Evolutionary conservation across 2,888 invertebrate genomes (phyloP).

Genomic region (Tineola bisselliella): DNA sequence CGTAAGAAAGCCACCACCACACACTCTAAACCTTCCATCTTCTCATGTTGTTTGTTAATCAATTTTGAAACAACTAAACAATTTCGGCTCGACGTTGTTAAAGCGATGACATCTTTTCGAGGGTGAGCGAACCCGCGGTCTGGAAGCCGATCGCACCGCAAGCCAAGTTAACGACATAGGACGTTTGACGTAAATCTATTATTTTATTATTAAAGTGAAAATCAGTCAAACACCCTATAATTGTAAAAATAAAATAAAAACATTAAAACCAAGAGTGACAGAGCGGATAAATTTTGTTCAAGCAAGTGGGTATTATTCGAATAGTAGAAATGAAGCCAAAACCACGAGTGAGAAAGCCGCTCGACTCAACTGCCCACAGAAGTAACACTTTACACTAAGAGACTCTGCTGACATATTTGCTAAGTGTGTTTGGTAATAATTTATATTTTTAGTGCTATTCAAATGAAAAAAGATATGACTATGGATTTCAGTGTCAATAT

Average conservation of each 20-base stretch:
- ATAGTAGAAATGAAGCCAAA: slow-evolving; percentile 58
- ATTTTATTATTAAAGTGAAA: background rate
- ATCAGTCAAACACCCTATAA: background rate
- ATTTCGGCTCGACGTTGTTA: slow-evolving; percentile 23
- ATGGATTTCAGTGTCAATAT: too few relatives aligned
- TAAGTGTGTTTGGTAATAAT: too few relatives aligned
- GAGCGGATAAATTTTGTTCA: slow-evolving; percentile 48
- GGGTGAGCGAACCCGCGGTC: slow-evolving; percentile 24
- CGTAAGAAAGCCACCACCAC: slow-evolving; percentile 57
- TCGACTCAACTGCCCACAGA: background rate
- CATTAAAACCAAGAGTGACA: slow-evolving; percentile 54
- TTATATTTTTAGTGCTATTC: too few relatives aligned
- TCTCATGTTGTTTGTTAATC: slow-evolving; percentile 36
- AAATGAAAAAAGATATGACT: too few relatives aligned
- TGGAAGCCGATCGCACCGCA: slow-evolving; percentile 64
- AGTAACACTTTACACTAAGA: too few relatives aligned
- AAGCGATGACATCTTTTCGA: slow-evolving; percentile 20
- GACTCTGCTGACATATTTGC: too few relatives aligned
- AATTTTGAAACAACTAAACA: slow-evolving; percentile 54
- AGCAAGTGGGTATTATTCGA: slow-evolving; percentile 46
- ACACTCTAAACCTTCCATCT: slow-evolving; percentile 64
- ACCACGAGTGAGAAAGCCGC: slow-evolving; percentile 33
- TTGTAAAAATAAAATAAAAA: slow-evolving; percentile 38
- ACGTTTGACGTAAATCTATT: background rate
- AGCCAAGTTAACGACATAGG: slow-evolving; percentile 33